A percentile compares a stretch with the other conserved stretches of the same genome.
These are phyloP conservation scores for Rhagium mordax DNA, from an alignment of 2,888 invertebrate genomes.

Conservation along the genomic window DNA sequence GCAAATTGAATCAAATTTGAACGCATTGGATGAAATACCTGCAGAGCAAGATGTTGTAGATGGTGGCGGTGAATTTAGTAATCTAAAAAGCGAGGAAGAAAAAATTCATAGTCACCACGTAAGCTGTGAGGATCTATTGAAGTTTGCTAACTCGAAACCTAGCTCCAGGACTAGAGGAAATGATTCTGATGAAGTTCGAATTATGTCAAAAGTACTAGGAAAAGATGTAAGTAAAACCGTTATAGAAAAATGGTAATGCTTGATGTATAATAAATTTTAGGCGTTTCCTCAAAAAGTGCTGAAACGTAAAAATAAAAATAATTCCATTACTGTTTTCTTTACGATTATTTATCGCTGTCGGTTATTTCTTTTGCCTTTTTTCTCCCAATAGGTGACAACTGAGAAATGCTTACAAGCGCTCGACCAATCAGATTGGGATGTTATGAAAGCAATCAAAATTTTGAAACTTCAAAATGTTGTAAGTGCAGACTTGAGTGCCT, in stretches of 20 bases:
- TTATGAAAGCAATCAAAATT: constrained; percentile 90
- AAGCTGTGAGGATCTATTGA: constrained; percentile 91
- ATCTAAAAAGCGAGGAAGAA: constrained; percentile 51
- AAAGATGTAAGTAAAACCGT: constrained; percentile 74
- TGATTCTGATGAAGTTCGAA: constrained; percentile 92
- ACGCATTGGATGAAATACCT: constrained; percentile 75
- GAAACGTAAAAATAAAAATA: too few species aligned
- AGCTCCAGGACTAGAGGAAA: constrained; percentile 87
- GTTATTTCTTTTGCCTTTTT: not conserved
- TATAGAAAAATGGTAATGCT: not conserved
- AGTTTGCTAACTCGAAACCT: constrained; percentile 89
- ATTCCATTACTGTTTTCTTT: too few species aligned
- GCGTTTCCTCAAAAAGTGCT: too few species aligned
- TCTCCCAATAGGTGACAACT: constrained; percentile 75
- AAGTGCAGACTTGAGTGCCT: constrained; percentile 65
- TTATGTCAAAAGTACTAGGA: constrained; percentile 91
- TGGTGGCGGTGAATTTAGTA: constrained; percentile 44
- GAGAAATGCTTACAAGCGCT: constrained; percentile 86
- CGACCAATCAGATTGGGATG: constrained; percentile 90
- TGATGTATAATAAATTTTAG: too few species aligned
- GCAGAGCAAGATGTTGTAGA: constrained; percentile 62
- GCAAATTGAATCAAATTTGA: constrained; percentile 76
- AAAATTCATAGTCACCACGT: constrained; percentile 80
- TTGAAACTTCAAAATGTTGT: constrained; percentile 76
- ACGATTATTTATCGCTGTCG: too few species aligned